Evolutionary conservation across 2,797 vertebrate genomes (phyloP).

Genomic region (Xenops minutus): DNA sequence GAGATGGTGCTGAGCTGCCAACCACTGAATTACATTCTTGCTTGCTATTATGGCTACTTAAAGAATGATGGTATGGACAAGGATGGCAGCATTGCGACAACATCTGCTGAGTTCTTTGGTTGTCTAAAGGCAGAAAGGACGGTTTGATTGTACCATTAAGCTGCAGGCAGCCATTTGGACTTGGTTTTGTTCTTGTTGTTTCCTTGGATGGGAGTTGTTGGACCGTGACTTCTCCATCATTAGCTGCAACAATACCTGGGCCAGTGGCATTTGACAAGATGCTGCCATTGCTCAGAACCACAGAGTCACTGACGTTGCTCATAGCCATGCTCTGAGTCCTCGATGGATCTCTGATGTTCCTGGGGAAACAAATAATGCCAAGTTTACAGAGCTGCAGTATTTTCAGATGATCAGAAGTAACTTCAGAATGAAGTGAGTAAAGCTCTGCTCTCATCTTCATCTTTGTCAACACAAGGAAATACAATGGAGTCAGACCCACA

Average conservation of each 20-base stretch:
- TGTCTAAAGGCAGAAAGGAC: constrained; percentile 75
- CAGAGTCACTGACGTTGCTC: constrained; percentile 76
- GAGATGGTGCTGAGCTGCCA: constrained; percentile 55
- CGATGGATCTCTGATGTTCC: constrained; percentile 44
- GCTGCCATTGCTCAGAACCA: constrained; percentile 80
- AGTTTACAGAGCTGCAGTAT: neutral
- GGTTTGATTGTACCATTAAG: constrained; percentile 82
- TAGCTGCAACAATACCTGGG: constrained; percentile 19
- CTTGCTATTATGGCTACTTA: constrained; percentile 78
- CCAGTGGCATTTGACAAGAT: constrained; percentile 55
- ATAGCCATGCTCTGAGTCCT: constrained; percentile 83
- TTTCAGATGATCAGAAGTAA: neutral
- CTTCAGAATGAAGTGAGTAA: neutral
- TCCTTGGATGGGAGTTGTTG: constrained; percentile 63
- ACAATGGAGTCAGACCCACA: neutral
- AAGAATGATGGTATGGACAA: constrained; percentile 83
- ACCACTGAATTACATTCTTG: constrained; percentile 79
- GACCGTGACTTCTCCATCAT: constrained; percentile 36
- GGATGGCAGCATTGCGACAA: constrained; percentile 80
- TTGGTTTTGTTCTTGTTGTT: constrained; percentile 66
- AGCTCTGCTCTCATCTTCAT: neutral
- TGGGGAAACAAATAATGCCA: constrained; percentile 21
- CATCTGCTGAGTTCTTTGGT: constrained; percentile 77
- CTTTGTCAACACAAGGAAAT: neutral
- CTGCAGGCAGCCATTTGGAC: constrained; percentile 81